A percentile compares a stretch with the other conserved stretches of the same genome.
Conservation (phyloP, 2,888 invertebrate genomes). For the Crioceris asparagi region DNA sequence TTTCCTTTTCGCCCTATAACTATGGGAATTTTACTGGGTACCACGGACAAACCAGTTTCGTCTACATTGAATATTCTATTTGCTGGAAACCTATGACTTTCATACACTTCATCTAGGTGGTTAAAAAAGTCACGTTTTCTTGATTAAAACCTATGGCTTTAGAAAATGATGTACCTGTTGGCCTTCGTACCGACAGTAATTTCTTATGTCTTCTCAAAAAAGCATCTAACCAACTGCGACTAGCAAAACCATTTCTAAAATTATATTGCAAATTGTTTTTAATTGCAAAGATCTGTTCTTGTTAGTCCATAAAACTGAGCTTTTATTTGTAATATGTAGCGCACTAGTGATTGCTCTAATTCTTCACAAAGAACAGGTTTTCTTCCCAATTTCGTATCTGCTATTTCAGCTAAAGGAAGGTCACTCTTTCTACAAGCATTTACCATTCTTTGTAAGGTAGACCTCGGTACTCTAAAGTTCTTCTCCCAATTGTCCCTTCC, state of each 20-base stretch:
- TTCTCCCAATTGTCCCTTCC: too few relatives aligned
- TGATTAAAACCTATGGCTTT: constrained; percentile 12
- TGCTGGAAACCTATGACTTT: constrained; percentile 7
- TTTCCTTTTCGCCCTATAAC: constrained; percentile 8
- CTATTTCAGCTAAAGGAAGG: neutral
- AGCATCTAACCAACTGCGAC: constrained; percentile 9
- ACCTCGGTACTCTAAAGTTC: neutral
- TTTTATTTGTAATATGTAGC: constrained; percentile 7
- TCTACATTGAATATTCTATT: constrained; percentile 11
- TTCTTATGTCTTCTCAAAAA: constrained; percentile 9
- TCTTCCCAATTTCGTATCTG: constrained; percentile 2
- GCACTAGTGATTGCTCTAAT: constrained; percentile 6
- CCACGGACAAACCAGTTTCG: constrained; percentile 10
- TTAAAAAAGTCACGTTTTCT: constrained; percentile 13
- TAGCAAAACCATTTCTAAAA: constrained; percentile 10
- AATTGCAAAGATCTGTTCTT: constrained; percentile 8
- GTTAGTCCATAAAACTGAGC: constrained; percentile 8
- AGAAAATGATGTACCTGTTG: constrained; percentile 9
- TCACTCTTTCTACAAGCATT: neutral
- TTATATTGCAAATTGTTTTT: constrained; percentile 10
- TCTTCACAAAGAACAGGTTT: constrained; percentile 5
- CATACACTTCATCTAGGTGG: constrained; percentile 7
- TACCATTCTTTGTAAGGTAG: neutral
- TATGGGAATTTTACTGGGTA: constrained; percentile 8
- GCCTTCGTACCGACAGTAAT: neutral